Evolutionary conservation across 2,113 vertebrate species (phyloP), one percentile per base, ranked within the genome.

Genomic region (Salvelinus alpinus): DNA sequence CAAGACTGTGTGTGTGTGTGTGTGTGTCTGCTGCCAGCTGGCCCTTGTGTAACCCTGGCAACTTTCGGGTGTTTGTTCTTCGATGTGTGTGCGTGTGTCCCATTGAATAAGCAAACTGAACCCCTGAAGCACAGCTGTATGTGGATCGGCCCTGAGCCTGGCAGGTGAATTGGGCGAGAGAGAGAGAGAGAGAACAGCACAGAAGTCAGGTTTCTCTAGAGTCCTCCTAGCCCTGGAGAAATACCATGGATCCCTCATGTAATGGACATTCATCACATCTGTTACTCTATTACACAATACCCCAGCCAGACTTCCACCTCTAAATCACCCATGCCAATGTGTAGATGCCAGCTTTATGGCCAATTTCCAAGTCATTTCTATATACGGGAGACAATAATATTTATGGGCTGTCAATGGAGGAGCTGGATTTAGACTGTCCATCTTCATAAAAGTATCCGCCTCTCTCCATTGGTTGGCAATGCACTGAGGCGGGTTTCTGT

Each of bases 121-220:
- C 76, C 88, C 83, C 84, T 76, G 82, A 86, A 89, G 86, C 84
- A 82, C 89, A 90, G 89, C 86, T 91, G 91, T 87, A 89, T 76
- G 72, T 70, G 82, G 83, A 85, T 89, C 85, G 86, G 82, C 79
- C 82, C 79, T 70, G 72, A 83, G 84, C 81, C 86, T 78, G 71
- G 80, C 77, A 84, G 85, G 84, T n/a, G 48, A 51, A 11, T 51
- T 11, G 48, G 48, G 48, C 3, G 48, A 51, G 48, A 11, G 48
- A 51, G 48, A 9, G 47, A 14, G 47, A 48, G 47, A 83, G 66
- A 66, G 20, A 47, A 44, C 18, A 9, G 20, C 67, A 18, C 31
- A n/a, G 11, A 44, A 7, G 27, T 31, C 11, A 24, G 13, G 16
- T 11, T 24, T 13, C 27, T 24, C 65, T 3, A 60, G 57, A 60